These are phyloP conservation scores for Speoplatyrhinus poulsoni DNA, from an alignment of 2,113 vertebrate genomes.

Conservation along the genomic window DNA sequence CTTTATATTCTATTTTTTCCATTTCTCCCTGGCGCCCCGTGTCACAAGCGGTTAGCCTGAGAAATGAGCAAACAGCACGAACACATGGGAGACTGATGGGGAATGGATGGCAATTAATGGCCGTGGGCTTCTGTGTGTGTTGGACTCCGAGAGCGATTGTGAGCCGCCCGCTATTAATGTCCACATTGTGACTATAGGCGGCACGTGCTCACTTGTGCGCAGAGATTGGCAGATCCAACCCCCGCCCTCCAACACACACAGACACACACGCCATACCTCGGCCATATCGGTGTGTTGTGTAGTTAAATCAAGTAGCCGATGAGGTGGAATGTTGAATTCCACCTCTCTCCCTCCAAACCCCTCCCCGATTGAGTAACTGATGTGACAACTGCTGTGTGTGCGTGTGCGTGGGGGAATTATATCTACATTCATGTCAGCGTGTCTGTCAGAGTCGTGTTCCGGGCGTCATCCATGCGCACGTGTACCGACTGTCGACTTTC, in stretches of 20 bases:
- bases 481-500: conserved; percentile 56
- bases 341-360: no score
- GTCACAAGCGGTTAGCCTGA: conserved; percentile 57
- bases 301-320: conserved; percentile 72
- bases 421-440: conserved; percentile 40
- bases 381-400: conserved; percentile 64
- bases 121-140: conserved; percentile 64
- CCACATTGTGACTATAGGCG: conserved; percentile 55
- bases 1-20: conserved; percentile 6
- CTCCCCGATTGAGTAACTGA: conserved; percentile 41
- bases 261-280: no score
- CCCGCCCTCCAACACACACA: conserved; percentile 23
- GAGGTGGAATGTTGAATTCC: conserved; percentile 66
- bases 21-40: not conserved
- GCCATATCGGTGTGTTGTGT: conserved; percentile 45
- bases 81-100: conserved; percentile 59
- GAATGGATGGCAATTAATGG: conserved; percentile 71
- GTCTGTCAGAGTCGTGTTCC: conserved; percentile 53
- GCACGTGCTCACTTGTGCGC: conserved; percentile 25
- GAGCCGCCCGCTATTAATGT: conserved; percentile 53
- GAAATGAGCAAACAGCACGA: conserved; percentile 53
- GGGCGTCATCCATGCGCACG: conserved; percentile 45
- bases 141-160: conserved; percentile 32
- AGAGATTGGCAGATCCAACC: not conserved
- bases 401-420: conserved; percentile 5